Percentiles rank a stretch among this genome's conserved stretches.
These are phyloP conservation scores for Brachyhypopomus gauderio DNA, from an alignment of 2,113 vertebrate species.

Conservation along the genomic window DNA sequence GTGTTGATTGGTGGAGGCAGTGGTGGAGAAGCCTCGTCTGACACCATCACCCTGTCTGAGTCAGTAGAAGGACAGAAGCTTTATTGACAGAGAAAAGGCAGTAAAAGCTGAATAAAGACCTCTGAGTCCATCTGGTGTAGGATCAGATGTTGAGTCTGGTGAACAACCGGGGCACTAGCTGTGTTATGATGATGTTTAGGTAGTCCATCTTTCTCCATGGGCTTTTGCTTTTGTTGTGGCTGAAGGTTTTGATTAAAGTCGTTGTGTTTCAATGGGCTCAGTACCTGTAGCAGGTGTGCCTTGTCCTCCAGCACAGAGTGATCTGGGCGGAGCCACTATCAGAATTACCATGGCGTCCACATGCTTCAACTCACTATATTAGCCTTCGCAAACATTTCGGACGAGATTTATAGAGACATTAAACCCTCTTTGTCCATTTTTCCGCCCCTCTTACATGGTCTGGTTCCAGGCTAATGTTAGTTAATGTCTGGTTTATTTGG, in stretches of 20 bases:
- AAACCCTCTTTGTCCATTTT: not conserved
- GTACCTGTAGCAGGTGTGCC: not conserved
- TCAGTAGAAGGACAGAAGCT: too few relatives aligned
- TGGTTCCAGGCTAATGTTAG: not conserved
- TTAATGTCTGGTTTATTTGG: constrained; percentile 4
- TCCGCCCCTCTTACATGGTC: not conserved
- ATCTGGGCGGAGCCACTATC: not conserved
- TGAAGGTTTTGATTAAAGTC: not conserved
- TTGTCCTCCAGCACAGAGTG: not conserved
- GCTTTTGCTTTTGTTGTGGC: not conserved
- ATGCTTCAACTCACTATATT: not conserved
- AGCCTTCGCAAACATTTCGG: not conserved
- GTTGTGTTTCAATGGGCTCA: not conserved
- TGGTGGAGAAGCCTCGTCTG: too few relatives aligned
- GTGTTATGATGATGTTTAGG: not conserved
- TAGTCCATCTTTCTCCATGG: not conserved
- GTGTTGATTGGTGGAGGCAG: too few relatives aligned
- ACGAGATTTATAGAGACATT: constrained; percentile 19
- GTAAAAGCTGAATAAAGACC: too few relatives aligned
- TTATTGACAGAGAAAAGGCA: too few relatives aligned
- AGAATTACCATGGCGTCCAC: not conserved
- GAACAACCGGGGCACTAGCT: not conserved
- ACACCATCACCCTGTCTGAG: too few relatives aligned
- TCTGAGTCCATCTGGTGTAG: too few relatives aligned
- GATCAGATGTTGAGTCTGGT: too few relatives aligned